phyloP scores from a whole-genome alignment of 1,140 invertebrate genomes.

The Trachymyrmex cornetzi region DNA sequence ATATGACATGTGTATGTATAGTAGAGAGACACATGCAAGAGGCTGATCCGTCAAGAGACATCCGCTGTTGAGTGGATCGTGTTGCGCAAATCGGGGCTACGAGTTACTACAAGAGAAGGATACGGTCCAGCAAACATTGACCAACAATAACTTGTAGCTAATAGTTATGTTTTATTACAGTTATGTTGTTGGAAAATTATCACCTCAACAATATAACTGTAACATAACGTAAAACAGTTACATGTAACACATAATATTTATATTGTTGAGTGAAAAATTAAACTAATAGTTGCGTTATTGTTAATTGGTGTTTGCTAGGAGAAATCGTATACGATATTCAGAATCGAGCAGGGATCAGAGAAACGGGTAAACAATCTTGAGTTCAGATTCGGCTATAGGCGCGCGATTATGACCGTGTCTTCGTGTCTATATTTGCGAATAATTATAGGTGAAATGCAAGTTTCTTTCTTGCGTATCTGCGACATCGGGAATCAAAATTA shows the following conservation, averaged over 20 bases:
- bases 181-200: too few species aligned
- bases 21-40: slow-evolving; percentile 26
- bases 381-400: too few species aligned
- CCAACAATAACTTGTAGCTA: too few species aligned
- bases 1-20: slow-evolving; percentile 59
- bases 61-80: slow-evolving; percentile 17
- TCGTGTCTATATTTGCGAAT: slow-evolving; percentile 14
- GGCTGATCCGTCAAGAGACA: slow-evolving; percentile 12
- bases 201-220: too few species aligned
- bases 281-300: too few species aligned
- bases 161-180: too few species aligned
- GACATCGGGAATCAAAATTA: neutral
- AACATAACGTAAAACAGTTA: too few species aligned
- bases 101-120: neutral
- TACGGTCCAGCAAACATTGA: neutral
- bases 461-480: neutral
- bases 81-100: slow-evolving; percentile 47
- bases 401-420: neutral
- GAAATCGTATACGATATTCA: too few species aligned
- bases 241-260: too few species aligned
- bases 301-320: too few species aligned
- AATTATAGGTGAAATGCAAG: neutral
- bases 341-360: neutral
- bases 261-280: too few species aligned
- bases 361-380: neutral